Evolutionary conservation across 2,113 vertebrate genomes (phyloP).

Genomic region (Gyps fulvus): DNA sequence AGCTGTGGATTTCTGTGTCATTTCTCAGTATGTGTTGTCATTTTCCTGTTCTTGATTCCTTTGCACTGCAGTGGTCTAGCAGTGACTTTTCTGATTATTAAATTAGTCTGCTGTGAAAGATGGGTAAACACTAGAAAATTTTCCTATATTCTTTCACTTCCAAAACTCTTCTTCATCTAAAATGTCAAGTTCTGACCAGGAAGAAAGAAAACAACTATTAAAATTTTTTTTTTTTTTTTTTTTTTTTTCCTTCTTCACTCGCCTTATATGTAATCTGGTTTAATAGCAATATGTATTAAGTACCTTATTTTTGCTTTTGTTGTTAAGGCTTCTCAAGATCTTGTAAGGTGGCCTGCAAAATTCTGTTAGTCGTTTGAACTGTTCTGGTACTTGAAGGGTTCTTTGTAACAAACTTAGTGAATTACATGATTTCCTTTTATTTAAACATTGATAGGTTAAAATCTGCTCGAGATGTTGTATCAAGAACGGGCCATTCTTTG

Average conservation of each 20-base stretch:
- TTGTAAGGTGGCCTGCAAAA: not conserved
- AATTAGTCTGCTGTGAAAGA: not conserved
- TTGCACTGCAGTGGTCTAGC: not conserved
- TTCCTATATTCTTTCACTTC: not conserved
- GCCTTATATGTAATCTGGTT: not conserved
- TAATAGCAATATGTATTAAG: not conserved
- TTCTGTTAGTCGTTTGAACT: not conserved
- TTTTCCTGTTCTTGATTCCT: not conserved
- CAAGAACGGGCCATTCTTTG: conserved; percentile 94
- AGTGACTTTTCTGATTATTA: not conserved
- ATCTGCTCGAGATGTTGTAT: conserved; percentile 96
- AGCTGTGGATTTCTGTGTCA: not conserved
- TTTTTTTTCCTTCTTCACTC: not conserved
- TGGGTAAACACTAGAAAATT: not conserved
- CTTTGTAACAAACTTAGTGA: not conserved
- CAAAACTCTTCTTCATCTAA: not conserved
- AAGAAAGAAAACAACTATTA: not conserved
- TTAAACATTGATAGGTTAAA: conserved; percentile 81
- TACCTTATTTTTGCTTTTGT: not conserved
- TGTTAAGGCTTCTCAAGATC: not conserved
- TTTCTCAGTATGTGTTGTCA: not conserved
- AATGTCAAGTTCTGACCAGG: not conserved
- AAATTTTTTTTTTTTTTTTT: not conserved
- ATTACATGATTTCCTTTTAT: not conserved
- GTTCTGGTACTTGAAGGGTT: not conserved